Evolutionary conservation across 2,888 invertebrate species (phyloP).

Genomic region (Philhelius pedissequus): DNA sequence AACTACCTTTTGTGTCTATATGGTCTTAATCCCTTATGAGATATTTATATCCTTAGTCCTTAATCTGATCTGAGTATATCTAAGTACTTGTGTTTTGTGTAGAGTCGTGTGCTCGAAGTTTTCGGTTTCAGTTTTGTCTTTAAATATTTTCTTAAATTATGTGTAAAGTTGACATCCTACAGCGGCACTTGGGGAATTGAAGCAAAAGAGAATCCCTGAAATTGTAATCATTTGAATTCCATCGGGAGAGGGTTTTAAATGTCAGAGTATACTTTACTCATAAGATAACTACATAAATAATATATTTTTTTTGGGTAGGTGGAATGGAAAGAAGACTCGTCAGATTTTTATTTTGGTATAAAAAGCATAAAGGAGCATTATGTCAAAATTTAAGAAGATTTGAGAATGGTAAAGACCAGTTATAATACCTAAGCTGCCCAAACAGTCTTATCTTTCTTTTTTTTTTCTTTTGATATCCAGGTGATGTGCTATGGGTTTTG

Average conservation of each 20-base stretch:
- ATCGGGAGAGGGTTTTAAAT: constrained; percentile 12
- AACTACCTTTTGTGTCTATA: not conserved
- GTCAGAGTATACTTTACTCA: too few species aligned
- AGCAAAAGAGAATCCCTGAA: constrained; percentile 16
- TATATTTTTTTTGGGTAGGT: too few species aligned
- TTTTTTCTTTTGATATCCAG: not conserved
- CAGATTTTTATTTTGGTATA: not conserved
- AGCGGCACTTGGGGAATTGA: not conserved
- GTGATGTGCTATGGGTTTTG: not conserved
- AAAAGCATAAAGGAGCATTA: not conserved
- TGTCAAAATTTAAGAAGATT: constrained; percentile 20
- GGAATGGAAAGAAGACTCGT: not conserved
- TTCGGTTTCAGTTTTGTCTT: constrained; percentile 36
- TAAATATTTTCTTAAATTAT: constrained; percentile 50
- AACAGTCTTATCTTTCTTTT: not conserved
- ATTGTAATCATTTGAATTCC: constrained; percentile 58
- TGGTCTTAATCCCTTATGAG: constrained; percentile 34
- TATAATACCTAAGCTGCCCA: not conserved
- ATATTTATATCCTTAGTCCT: constrained; percentile 49
- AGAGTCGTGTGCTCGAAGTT: not conserved
- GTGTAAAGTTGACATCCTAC: constrained; percentile 36
- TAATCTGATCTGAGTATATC: constrained; percentile 53
- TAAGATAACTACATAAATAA: too few species aligned
- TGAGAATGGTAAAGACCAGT: not conserved
- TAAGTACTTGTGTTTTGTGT: constrained; percentile 8